phyloP scores from a whole-genome alignment of 2,113 vertebrate species.

The Rana temporaria region DNA sequence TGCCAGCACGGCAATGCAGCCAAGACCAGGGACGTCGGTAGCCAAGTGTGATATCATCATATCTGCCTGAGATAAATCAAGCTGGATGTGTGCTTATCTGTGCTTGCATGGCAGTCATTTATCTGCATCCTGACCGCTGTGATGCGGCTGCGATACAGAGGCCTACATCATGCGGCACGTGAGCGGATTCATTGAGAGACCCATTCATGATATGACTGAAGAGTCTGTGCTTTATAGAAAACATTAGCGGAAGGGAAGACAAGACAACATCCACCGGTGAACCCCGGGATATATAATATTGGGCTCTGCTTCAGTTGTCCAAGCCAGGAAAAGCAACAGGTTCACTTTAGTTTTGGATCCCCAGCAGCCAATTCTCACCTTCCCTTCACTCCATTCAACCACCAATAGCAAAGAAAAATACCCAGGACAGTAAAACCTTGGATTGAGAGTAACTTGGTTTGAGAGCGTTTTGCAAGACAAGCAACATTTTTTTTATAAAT shows the following conservation, averaged over 20 bases:
- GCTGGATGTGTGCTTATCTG: slow-evolving; percentile 5
- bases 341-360: too few species aligned
- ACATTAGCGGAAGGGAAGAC: background rate
- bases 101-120: background rate
- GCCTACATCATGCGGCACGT: background rate
- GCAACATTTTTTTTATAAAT: too few species aligned
- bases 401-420: too few species aligned
- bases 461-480: too few species aligned
- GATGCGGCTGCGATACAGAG: background rate
- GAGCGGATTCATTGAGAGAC: background rate
- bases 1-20: background rate
- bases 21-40: background rate
- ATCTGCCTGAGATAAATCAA: slow-evolving; percentile 38
- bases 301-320: too few species aligned
- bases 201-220: background rate
- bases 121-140: background rate
- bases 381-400: too few species aligned
- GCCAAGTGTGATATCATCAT: slow-evolving; percentile 49
- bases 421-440: too few species aligned
- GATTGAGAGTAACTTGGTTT: too few species aligned
- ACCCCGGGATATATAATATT: too few species aligned
- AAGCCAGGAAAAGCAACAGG: too few species aligned
- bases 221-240: background rate
- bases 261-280: too few species aligned
- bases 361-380: too few species aligned